These are phyloP conservation scores for Heliconius himera DNA, from an alignment of 1,140 invertebrate species.

Conservation along the genomic window DNA sequence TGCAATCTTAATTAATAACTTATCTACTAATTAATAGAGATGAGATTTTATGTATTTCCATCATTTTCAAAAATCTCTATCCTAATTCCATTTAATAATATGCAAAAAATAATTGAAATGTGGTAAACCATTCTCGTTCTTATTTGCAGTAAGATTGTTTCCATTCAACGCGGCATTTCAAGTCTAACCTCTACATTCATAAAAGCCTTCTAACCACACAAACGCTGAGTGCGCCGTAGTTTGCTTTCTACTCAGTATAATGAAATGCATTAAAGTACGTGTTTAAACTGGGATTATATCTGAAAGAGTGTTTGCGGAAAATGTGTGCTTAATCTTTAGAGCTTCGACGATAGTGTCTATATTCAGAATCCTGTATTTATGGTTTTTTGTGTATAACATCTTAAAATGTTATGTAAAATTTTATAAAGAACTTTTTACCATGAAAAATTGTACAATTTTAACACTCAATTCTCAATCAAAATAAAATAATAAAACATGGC, in stretches of 20 bases:
- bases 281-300: conserved; percentile 2
- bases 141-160: conserved; percentile 1
- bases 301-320: background rate
- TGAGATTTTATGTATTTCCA: too few species aligned
- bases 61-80: background rate
- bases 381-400: background rate
- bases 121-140: background rate
- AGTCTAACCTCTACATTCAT: background rate
- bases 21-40: too few species aligned
- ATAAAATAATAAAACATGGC: background rate
- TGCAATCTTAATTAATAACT: too few species aligned
- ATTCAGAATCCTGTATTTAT: background rate
- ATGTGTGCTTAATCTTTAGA: background rate
- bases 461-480: background rate
- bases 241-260: conserved; percentile 8
- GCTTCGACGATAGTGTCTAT: background rate
- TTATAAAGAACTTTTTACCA: background rate
- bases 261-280: conserved; percentile 11
- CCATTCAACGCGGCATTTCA: background rate
- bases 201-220: conserved; percentile 4
- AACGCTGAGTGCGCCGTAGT: background rate
- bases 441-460: too few species aligned
- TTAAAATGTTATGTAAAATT: background rate
- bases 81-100: background rate
- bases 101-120: background rate